A percentile compares a stretch with the other conserved stretches of the same genome.
Evolutionary conservation across 2,888 invertebrate species (phyloP).

Genomic region (Limnephilus marmoratus): DNA sequence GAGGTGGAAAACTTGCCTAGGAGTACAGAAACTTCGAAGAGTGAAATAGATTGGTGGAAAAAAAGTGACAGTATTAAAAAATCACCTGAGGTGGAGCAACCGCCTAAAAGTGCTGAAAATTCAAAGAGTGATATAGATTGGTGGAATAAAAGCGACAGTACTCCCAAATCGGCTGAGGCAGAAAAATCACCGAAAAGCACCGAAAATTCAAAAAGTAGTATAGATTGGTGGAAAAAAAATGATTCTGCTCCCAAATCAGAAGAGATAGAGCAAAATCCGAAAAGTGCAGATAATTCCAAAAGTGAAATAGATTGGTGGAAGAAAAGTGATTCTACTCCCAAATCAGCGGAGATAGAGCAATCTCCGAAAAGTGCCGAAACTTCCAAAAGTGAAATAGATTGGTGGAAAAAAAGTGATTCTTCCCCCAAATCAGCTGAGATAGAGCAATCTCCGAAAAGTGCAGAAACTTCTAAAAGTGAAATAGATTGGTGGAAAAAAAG

Average conservation of each 20-base stretch:
- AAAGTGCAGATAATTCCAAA: constrained; percentile 69
- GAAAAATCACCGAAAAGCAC: neutral
- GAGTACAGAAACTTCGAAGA: constrained; percentile 68
- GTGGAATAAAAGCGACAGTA: constrained; percentile 69
- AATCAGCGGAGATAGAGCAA: neutral
- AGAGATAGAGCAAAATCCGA: neutral
- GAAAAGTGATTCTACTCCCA: constrained; percentile 69
- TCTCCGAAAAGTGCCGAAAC: neutral
- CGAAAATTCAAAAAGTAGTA: constrained; percentile 14
- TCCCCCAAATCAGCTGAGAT: neutral
- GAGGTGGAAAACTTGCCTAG: neutral
- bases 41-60: constrained; percentile 76
- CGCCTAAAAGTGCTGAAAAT: constrained; percentile 9
- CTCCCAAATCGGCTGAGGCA: constrained; percentile 8
- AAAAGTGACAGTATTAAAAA: constrained; percentile 69
- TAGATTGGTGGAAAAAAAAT: constrained; percentile 67
- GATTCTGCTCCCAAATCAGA: constrained; percentile 68
- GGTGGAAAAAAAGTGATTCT: constrained; percentile 69
- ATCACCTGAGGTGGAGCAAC: neutral
- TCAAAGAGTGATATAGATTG: constrained; percentile 77
- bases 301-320: constrained; percentile 77
- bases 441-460: neutral
- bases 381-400: constrained; percentile 72
- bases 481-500: constrained; percentile 73
- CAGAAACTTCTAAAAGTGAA: constrained; percentile 2